phyloP scores from a whole-genome alignment of 1,140 invertebrate species.

The Lepidurus couesii region DNA sequence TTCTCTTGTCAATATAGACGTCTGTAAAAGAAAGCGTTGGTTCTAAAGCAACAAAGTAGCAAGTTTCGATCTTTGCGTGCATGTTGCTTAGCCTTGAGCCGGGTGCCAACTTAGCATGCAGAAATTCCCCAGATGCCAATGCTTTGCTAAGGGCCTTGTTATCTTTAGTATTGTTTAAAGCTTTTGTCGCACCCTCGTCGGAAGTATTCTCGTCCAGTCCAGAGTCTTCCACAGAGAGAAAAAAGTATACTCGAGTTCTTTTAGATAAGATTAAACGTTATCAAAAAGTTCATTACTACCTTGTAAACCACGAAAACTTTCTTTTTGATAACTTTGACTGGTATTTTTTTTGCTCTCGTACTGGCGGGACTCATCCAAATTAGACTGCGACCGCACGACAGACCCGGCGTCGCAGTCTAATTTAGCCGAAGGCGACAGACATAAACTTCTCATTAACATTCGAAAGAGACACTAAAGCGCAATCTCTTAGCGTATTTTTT shows the following conservation, averaged over 20 bases:
- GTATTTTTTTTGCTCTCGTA: too few species aligned
- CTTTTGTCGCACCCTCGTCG: too few species aligned
- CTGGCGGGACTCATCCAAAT: background rate
- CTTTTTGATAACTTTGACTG: too few species aligned
- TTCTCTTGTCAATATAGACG: too few species aligned
- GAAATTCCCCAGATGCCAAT: background rate
- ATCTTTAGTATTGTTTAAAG: background rate
- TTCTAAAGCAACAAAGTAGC: background rate
- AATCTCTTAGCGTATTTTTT: too few species aligned
- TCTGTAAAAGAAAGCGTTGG: too few species aligned
- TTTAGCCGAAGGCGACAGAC: background rate
- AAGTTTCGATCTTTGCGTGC: background rate
- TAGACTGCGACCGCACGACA: background rate
- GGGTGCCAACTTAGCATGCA: slow-evolving; percentile 34
- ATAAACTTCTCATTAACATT: background rate
- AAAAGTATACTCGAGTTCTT: too few species aligned
- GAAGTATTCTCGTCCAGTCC: background rate
- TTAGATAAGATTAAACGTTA: too few species aligned
- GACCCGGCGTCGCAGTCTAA: background rate
- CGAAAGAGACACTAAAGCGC: background rate
- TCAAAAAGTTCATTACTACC: too few species aligned
- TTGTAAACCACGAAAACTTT: too few species aligned
- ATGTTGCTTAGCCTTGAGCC: background rate
- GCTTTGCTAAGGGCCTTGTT: background rate
- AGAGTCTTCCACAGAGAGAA: background rate